Evolutionary conservation across 2,888 invertebrate species (phyloP).

Genomic region (Crocallis elinguaria): DNA sequence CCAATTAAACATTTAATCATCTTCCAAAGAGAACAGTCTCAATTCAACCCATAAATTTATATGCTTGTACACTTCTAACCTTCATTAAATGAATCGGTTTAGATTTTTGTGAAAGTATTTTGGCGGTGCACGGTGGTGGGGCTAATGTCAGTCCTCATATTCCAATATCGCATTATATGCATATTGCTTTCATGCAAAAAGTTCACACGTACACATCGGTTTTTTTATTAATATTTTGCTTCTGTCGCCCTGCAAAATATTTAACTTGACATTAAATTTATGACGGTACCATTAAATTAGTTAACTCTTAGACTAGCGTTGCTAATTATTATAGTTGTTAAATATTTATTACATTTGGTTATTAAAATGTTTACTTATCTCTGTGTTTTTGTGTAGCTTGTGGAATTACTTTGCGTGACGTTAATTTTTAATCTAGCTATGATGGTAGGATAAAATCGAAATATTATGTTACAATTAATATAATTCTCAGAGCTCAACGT

Average conservation of each 20-base stretch:
- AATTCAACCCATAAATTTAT: no score
- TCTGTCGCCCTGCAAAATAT: slow-evolving; percentile 5
- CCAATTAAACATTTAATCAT: no score
- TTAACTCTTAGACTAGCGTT: slow-evolving; percentile 53
- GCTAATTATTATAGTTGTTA: slow-evolving; percentile 61
- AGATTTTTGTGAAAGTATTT: no score
- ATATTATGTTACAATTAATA: no score
- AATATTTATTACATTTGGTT: slow-evolving; percentile 63
- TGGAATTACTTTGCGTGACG: slow-evolving; percentile 5
- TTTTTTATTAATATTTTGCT: slow-evolving; percentile 25
- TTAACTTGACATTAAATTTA: slow-evolving; percentile 19
- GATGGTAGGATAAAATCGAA: not conserved
- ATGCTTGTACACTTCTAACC: no score
- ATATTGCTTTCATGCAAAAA: slow-evolving; percentile 15
- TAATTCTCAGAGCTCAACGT: no score
- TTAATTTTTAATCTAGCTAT: not conserved
- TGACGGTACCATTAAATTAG: slow-evolving; percentile 35
- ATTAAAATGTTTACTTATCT: slow-evolving; percentile 48
- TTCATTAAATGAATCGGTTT: no score
- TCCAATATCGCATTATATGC: not conserved
- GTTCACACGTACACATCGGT: not conserved
- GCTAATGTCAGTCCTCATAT: no score
- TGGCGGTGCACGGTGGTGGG: no score
- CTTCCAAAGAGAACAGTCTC: no score
- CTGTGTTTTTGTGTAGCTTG: slow-evolving; percentile 45